Conservation (phyloP, 2,113 vertebrate genomes). For the Entosphenus tridentatus region DNA sequence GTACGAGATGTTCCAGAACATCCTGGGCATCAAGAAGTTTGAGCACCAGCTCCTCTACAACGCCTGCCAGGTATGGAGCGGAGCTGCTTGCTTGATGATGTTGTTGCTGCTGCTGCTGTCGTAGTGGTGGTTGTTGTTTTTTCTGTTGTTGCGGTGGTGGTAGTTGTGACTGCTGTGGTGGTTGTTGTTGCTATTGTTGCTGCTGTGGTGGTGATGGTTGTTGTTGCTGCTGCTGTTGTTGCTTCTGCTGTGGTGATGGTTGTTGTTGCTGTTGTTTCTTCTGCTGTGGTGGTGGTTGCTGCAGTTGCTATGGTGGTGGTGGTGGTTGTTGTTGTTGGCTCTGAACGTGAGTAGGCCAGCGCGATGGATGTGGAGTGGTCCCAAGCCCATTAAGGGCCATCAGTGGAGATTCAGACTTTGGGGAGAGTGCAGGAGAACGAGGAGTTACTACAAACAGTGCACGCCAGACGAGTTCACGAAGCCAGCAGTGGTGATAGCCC, state of each 20-base stretch:
- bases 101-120: neutral
- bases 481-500: no score
- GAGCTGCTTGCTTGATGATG: neutral
- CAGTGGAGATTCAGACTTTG: no score
- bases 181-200: neutral
- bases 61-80: conserved; percentile 62
- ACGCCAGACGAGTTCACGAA: no score
- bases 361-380: no score
- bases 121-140: neutral
- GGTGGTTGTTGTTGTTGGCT: neutral
- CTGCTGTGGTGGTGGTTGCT: neutral
- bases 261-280: neutral
- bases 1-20: conserved; percentile 97
- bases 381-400: no score
- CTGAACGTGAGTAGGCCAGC: neutral
- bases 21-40: conserved; percentile 92
- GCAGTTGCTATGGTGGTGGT: neutral
- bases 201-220: neutral
- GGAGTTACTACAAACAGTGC: no score
- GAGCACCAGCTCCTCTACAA: conserved; percentile 96
- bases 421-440: no score
- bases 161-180: neutral
- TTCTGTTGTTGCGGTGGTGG: neutral
- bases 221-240: neutral
- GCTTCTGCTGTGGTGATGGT: neutral